Base-by-base conservation (phyloP, 2,797 vertebrate species). In the Discoglossus pictus region DNA sequence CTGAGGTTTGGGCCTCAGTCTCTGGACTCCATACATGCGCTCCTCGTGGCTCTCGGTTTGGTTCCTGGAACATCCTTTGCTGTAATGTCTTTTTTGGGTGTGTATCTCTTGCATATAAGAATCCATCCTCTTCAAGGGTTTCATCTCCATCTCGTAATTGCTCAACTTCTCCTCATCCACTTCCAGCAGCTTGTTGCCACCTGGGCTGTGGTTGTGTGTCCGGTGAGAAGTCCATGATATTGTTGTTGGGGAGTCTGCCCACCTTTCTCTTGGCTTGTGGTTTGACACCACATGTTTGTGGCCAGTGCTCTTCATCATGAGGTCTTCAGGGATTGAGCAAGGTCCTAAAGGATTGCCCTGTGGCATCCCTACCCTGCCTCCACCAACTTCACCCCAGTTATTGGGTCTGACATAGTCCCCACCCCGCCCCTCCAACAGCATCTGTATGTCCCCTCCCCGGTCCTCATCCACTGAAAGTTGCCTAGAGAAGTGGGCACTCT, bases 131-230 rank as follows among this genome's bases (percentile, higher is more conserved):
- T 95, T 91, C 75, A 99, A 90, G 53, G 97, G 97, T 83, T 94
- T 94, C 97, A 99, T 97, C 84, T 99, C 97, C 92, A 95, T 94
- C 88, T 97, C 94, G 0, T 99, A 99, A 76, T 92, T 97, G 84
- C 95, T 98, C 65, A 94, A 89, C 84, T 93, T 95, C 80, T 98
- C 96, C 89, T 98, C 96, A 0, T 96, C 95, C 73, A 94, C 91
- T 85, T 97, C 94, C 18, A 92, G 83, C 75, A 96, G 91, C 62
- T 88, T 88, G 16, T 89, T 80, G 75, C 92, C 92, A 34, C 88
- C 90, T 10, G 91, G 84, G 76, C 87, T 86, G 86, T 93, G 94
- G 88, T 90, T 92, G 86, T 82, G 88, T 72, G 86, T 83, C 15
- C 90, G 91, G 74, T 93, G 92, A 16, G 92, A 91, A 76, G 93